Conservation (phyloP, 2,797 vertebrate genomes). For the Borostomias antarcticus region DNA sequence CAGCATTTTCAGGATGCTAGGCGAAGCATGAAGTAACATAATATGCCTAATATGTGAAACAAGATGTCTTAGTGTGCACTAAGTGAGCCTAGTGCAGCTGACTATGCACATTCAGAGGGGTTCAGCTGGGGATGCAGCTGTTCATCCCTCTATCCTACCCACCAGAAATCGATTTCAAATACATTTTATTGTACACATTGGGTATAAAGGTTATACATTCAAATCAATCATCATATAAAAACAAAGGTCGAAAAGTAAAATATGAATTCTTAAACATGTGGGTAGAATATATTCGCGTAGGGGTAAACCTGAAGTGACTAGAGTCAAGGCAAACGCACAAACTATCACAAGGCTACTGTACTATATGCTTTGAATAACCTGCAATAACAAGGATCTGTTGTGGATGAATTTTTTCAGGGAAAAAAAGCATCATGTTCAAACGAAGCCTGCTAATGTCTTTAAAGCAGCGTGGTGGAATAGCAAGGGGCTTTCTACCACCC, state of each 20-base stretch:
- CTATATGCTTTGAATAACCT: slow-evolving; percentile 28
- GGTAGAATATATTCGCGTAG: background rate
- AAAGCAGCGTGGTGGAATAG: slow-evolving; percentile 42
- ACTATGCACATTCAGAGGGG: too few relatives aligned
- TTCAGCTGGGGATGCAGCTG: too few relatives aligned
- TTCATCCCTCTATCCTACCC: too few relatives aligned
- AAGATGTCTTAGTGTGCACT: background rate
- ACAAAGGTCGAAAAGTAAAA: background rate
- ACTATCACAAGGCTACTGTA: background rate
- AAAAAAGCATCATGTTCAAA: slow-evolving; percentile 47
- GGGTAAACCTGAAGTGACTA: background rate
- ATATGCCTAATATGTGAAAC: too few relatives aligned
- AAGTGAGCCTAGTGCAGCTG: background rate
- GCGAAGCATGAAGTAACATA: too few relatives aligned
- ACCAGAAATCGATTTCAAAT: too few relatives aligned
- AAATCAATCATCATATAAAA: background rate
- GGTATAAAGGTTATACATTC: background rate
- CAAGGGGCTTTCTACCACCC: slow-evolving; percentile 32
- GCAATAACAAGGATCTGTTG: slow-evolving; percentile 32
- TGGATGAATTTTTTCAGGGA: slow-evolving; percentile 35
- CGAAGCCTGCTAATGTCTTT: slow-evolving; percentile 48
- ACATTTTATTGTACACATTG: background rate
- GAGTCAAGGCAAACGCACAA: background rate
- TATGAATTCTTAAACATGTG: background rate
- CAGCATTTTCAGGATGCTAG: too few relatives aligned